A percentile compares a stretch with the other conserved stretches of the same genome.
These are phyloP conservation scores for Heliconius hermathena DNA, from an alignment of 1,140 invertebrate species.

Conservation along the genomic window DNA sequence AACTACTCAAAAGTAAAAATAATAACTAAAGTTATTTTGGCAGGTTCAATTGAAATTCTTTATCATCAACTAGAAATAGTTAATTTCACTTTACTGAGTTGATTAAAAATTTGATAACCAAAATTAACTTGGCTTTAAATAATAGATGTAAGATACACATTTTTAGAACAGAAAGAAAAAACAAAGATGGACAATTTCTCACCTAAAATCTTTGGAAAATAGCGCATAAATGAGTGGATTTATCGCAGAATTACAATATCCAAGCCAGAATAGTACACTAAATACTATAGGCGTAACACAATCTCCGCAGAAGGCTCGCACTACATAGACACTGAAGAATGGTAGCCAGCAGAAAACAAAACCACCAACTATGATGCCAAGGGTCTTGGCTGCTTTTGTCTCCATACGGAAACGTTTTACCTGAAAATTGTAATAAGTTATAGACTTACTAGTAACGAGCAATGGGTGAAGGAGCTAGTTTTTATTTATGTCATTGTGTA, in stretches of 20 bases:
- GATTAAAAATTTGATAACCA: no score
- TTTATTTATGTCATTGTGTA: no score
- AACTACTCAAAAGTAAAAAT: no score
- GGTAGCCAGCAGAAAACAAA: constrained; percentile 97
- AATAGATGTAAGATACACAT: neutral
- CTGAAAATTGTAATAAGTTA: constrained; percentile 45
- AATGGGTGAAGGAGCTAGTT: no score
- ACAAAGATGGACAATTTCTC: constrained; percentile 16
- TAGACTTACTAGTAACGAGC: no score
- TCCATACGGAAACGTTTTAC: constrained; percentile 94
- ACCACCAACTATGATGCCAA: constrained; percentile 96
- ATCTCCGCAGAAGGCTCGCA: constrained; percentile 90
- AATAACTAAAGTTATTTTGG: no score
- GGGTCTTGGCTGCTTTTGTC: constrained; percentile 96
- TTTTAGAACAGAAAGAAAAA: neutral
- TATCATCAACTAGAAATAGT: no score
- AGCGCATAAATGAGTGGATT: constrained; percentile 96
- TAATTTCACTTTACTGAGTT: no score
- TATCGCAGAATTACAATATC: constrained; percentile 97
- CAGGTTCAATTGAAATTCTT: no score
- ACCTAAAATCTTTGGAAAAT: constrained; percentile 95
- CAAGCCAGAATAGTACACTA: constrained; percentile 97
- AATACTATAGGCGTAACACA: constrained; percentile 92
- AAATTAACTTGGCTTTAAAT: no score
- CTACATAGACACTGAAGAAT: constrained; percentile 96